phyloP scores from a whole-genome alignment of 1,140 invertebrate species.

The Trichoplusia ni region DNA sequence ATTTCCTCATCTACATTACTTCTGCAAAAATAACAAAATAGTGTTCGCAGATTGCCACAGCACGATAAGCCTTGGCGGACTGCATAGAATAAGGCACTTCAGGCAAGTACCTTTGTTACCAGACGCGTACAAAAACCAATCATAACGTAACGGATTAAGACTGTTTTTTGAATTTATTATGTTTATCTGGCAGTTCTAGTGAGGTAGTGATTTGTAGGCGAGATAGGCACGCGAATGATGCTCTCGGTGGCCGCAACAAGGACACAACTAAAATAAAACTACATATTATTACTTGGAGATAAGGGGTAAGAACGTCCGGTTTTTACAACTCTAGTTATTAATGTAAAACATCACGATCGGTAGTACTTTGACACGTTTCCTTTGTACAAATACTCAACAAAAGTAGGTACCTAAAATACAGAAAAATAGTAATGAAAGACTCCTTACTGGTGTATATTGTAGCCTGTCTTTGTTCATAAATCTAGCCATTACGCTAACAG shows the following conservation, averaged over 20 bases:
- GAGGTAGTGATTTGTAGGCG: conserved; percentile 58
- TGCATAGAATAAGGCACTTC: conserved; percentile 63
- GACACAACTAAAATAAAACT: conserved; percentile 60
- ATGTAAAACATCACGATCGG: conserved; percentile 28
- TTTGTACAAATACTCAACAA: too few species aligned
- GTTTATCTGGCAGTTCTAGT: conserved; percentile 45
- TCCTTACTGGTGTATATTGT: too few species aligned
- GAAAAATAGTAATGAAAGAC: too few species aligned
- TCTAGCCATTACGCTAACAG: too few species aligned
- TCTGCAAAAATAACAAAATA: conserved; percentile 71
- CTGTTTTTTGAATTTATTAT: conserved; percentile 44
- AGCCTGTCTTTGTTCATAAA: too few species aligned
- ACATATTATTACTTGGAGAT: conserved; percentile 45
- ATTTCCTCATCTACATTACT: conserved; percentile 66
- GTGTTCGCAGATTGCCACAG: conserved; percentile 57
- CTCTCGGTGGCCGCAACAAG: conserved; percentile 51
- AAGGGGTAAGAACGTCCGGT: conserved; percentile 42
- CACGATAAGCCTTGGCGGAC: conserved; percentile 56
- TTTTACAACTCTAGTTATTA: conserved; percentile 37
- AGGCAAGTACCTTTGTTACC: conserved; percentile 53
- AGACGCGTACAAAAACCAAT: conserved; percentile 49
- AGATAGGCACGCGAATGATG: conserved; percentile 61
- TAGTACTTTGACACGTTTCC: too few species aligned
- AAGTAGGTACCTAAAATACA: too few species aligned
- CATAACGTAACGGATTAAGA: conserved; percentile 48